phyloP scores from a whole-genome alignment of 2,113 vertebrate genomes.

The Columbina picui region DNA sequence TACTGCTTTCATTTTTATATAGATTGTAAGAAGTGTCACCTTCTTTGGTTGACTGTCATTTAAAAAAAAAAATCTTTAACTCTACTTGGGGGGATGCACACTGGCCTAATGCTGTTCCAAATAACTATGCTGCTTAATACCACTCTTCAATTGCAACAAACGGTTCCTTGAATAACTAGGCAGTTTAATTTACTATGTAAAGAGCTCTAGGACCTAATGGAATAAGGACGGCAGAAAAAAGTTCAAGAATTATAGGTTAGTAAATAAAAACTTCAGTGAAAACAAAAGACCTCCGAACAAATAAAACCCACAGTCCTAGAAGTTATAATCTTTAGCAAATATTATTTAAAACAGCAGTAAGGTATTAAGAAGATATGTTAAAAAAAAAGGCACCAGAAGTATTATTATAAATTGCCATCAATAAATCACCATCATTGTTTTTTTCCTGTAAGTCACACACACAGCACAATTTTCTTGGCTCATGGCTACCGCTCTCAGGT shows the following conservation, averaged over 20 bases:
- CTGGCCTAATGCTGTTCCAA: neutral
- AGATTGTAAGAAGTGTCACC: accelerated
- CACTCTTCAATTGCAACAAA: neutral
- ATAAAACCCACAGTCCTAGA: neutral
- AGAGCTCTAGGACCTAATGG: neutral
- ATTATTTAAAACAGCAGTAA: neutral
- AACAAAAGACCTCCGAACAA: neutral
- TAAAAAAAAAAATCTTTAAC: neutral
- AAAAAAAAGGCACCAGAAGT: neutral
- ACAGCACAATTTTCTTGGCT: neutral
- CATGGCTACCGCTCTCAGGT: neutral
- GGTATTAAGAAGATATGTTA: neutral
- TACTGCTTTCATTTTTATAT: neutral
- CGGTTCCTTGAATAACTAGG: neutral
- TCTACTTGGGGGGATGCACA: accelerated
- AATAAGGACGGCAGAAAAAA: neutral
- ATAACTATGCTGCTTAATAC: neutral
- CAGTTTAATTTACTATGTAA: neutral
- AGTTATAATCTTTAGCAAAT: neutral
- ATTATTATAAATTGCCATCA: neutral
- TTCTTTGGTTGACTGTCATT: neutral
- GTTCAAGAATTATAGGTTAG: neutral
- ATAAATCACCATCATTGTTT: neutral
- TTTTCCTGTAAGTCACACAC: neutral
- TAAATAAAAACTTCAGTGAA: neutral